Percentiles rank a stretch among this genome's conserved stretches.
phyloP scores from a whole-genome alignment of 2,888 invertebrate genomes.

The Dasypogon diadema region DNA sequence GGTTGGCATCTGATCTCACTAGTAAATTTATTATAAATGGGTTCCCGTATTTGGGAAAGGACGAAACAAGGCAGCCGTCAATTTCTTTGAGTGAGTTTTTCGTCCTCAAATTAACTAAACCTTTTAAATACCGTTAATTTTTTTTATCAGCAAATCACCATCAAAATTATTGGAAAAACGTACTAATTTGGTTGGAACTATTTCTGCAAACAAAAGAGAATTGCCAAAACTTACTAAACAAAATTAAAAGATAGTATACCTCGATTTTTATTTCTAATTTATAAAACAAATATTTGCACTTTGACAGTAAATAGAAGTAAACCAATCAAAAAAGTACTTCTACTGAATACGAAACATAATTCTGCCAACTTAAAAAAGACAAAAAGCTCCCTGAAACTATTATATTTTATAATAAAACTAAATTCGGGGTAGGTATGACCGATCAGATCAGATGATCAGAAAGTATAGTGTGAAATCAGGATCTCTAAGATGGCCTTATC shows the following conservation, averaged over 20 bases:
- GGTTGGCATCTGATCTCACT: constrained; percentile 58
- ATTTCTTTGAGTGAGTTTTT: constrained; percentile 46
- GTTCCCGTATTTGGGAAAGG: constrained; percentile 59
- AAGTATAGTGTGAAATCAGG: background rate
- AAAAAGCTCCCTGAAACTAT: constrained; percentile 10
- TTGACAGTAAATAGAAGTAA: background rate
- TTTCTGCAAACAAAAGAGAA: constrained; percentile 27
- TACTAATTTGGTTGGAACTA: constrained; percentile 46
- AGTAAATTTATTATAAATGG: constrained; percentile 58
- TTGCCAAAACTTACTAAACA: constrained; percentile 1
- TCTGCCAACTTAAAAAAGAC: background rate
- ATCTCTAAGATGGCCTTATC: background rate
- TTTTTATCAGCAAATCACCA: constrained; percentile 48
- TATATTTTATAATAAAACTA: background rate
- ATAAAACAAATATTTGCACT: constrained; percentile 7
- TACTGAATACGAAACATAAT: background rate
- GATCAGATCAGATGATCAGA: constrained; percentile 1
- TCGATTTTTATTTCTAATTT: background rate
- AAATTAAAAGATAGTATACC: background rate
- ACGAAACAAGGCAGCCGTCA: constrained; percentile 52
- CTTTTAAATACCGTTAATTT: constrained; percentile 49
- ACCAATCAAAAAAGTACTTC: background rate
- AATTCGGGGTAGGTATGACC: constrained; percentile 6
- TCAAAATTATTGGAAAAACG: constrained; percentile 42
- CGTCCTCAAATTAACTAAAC: constrained; percentile 42